Evolutionary conservation across 2,113 vertebrate species (phyloP), one percentile per base, ranked within the genome.

Genomic region (Pomatostomus ruficeps): DNA sequence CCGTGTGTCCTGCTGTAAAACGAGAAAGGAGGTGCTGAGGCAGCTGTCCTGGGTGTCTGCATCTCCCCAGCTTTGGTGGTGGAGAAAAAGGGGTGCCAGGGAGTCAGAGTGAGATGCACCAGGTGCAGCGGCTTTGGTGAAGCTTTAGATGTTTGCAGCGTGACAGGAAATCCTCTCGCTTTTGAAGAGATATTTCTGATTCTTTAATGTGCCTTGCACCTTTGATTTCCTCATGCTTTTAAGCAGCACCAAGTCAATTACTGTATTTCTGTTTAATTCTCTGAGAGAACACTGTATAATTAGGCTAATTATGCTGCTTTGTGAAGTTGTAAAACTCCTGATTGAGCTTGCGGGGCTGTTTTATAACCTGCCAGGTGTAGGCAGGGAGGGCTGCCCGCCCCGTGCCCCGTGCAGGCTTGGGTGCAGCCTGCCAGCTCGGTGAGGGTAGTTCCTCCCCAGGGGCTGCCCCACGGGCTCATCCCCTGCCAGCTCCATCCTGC

Each of bases 111-210:
- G 45, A 84, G 85, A 63, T 67, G 72, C 71, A 55, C 88, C 91
- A 93, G 91, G 91, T 96, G 94, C 95, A 85, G 83, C 6, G 1
- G 88, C 80, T 88, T 70, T 43, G 83, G 72, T 67, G 91, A 80
- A 80, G 88, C 93, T 91, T 95, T 71, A 95, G 86, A 95, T 81
- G 89, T 96, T 93, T 94, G 91, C 59, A 67, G 63, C 12, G 1
- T 80, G 94, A 93, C 94, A 96, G 96, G 95, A 96, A 96, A 91
- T 94, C 96, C 95, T 96, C 89, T 91, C 3, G 15, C 95, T 96
- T 95, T 96, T 96, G 89, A 94, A 94, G 91, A 94, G 91, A 88
- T 74, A 91, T 88, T 95, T 96, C 94, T 94, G 93, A 94, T 81
- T 96, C 93, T 96, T 96, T 96, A 88, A 91, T 93, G 89, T 94